Conservation (phyloP, 2,113 vertebrate species). For the Poeciliopsis prolifica region DNA sequence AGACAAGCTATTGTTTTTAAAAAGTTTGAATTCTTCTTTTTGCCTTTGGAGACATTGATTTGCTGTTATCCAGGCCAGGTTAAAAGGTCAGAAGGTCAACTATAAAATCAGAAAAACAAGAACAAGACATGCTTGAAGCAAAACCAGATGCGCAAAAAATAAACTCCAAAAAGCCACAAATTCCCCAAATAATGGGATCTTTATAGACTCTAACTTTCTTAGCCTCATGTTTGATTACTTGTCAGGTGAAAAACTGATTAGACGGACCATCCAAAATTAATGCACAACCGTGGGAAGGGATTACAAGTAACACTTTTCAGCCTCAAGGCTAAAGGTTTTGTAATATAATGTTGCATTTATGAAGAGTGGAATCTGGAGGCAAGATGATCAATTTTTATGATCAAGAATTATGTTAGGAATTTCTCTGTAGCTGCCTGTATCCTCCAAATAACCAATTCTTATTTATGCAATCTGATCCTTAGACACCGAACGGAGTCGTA, state of each 20-base stretch:
- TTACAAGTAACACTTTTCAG: constrained; percentile 12
- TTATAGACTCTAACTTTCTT: constrained; percentile 10
- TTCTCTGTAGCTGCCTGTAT: constrained; percentile 2
- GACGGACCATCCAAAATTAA: constrained; percentile 1
- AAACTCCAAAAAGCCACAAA: neutral
- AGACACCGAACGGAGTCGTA: constrained; percentile 8
- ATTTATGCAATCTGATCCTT: constrained; percentile 20
- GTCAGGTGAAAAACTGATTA: constrained; percentile 29
- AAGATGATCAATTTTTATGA: constrained; percentile 17
- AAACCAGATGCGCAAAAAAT: constrained; percentile 2
- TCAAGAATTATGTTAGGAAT: constrained; percentile 1
- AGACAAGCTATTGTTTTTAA: neutral
- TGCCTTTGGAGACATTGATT: constrained; percentile 5
- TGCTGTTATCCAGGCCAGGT: neutral
- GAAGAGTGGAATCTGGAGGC: constrained; percentile 12
- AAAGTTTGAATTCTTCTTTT: neutral
- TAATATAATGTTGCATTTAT: constrained; percentile 17
- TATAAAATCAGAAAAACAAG: neutral
- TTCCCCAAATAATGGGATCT: constrained; percentile 8
- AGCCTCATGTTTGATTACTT: constrained; percentile 25
- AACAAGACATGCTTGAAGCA: constrained; percentile 3
- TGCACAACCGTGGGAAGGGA: neutral
- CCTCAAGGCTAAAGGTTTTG: constrained; percentile 25
- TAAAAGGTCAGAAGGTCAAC: neutral
- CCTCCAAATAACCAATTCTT: constrained; percentile 4